Percentiles rank a stretch among this genome's conserved stretches.
Evolutionary conservation across 2,888 invertebrate species (phyloP).

Genomic region (Ophion costatus): DNA sequence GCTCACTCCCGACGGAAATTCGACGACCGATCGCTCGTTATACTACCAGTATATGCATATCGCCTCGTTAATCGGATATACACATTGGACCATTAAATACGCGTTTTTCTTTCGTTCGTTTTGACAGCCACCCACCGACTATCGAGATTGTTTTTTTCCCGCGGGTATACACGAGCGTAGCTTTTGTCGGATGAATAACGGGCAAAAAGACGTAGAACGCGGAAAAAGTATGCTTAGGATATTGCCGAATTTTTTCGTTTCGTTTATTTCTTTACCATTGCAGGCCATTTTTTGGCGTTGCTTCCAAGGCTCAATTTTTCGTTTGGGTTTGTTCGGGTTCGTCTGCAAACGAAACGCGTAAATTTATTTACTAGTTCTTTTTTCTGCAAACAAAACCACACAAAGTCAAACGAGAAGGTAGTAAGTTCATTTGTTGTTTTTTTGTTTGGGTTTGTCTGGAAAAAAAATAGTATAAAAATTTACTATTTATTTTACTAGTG

Average conservation of each 20-base stretch:
- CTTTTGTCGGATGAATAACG: not conserved
- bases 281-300: not conserved
- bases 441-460: no score
- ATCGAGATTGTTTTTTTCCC: not conserved
- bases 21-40: constrained; percentile 51
- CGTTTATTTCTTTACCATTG: not conserved
- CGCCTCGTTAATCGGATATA: constrained; percentile 44
- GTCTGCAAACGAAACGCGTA: no score
- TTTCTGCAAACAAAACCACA: no score
- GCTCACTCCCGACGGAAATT: constrained; percentile 58
- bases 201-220: not conserved
- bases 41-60: not conserved
- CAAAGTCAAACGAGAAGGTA: no score
- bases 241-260: not conserved
- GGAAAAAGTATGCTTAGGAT: not conserved
- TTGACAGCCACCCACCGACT: constrained; percentile 9
- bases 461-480: no score
- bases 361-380: no score
- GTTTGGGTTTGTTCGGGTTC: no score
- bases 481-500: no score
- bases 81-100: constrained; percentile 54
- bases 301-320: no score
- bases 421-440: no score
- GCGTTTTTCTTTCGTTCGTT: constrained; percentile 36
- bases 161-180: not conserved